phyloP scores from a whole-genome alignment of 1,140 invertebrate species.

The Heliconius eleuchia region DNA sequence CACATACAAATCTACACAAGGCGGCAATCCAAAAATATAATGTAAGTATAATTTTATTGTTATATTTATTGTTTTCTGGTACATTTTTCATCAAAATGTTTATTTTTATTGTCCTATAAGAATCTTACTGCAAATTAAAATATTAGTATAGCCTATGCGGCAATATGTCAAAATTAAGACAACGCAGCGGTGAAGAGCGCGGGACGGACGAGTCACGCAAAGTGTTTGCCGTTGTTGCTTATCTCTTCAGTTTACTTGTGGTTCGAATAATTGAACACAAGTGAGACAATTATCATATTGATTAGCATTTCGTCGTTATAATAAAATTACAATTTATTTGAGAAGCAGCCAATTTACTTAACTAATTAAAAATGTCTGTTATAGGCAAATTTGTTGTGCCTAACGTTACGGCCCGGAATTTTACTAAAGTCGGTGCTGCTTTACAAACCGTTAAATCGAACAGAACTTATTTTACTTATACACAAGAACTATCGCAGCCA shows the following conservation, averaged over 20 bases:
- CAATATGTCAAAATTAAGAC: background rate
- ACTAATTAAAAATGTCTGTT: constrained; percentile 58
- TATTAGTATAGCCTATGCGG: background rate
- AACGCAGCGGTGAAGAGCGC: constrained; percentile 6
- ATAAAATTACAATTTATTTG: background rate
- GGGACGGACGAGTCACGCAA: constrained; percentile 6
- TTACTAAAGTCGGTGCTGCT: constrained; percentile 57
- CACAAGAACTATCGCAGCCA: constrained; percentile 81
- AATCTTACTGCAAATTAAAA: no score
- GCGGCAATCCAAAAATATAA: no score
- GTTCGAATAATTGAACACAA: constrained; percentile 16
- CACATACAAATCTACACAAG: no score
- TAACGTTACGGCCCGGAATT: constrained; percentile 55
- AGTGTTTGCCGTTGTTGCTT: background rate
- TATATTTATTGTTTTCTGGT: no score
- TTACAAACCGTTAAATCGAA: constrained; percentile 59
- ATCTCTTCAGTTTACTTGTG: constrained; percentile 2
- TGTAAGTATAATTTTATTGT: no score
- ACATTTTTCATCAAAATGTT: no score
- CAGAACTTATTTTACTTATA: constrained; percentile 81
- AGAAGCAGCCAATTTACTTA: constrained; percentile 2
- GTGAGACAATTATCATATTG: background rate
- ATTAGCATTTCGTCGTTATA: background rate
- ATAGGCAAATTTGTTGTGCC: constrained; percentile 67
- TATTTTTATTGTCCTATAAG: no score